Percentiles rank a stretch among this genome's conserved stretches.
These are phyloP conservation scores for Circaetus gallicus DNA, from an alignment of 2,113 vertebrate species.

Conservation along the genomic window DNA sequence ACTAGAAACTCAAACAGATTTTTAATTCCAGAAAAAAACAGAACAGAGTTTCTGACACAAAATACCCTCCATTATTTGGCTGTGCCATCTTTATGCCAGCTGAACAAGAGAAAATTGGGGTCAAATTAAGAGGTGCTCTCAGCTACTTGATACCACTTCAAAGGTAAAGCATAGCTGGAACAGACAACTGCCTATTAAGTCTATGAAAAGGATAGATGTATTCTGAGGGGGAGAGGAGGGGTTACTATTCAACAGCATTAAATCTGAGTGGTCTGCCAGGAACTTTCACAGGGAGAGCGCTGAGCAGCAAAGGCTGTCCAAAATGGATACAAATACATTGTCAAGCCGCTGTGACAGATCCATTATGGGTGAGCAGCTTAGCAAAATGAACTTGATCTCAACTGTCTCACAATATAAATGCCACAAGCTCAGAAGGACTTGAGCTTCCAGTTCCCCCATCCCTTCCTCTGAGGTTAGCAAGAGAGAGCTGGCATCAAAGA, in stretches of 20 bases:
- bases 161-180: background rate
- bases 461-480: background rate
- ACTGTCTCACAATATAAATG: constrained; percentile 20
- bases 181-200: background rate
- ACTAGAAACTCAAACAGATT: background rate
- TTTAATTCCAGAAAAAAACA: background rate
- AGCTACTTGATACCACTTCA: background rate
- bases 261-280: background rate
- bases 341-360: background rate
- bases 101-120: background rate
- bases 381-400: constrained; percentile 16
- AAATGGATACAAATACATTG: constrained; percentile 30
- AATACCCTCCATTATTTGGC: background rate
- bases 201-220: background rate
- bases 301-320: background rate
- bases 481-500: background rate
- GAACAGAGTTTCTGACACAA: background rate
- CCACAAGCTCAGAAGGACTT: background rate
- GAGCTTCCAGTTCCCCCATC: background rate
- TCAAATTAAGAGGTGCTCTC: background rate
- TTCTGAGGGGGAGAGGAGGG: background rate
- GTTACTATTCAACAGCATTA: background rate
- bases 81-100: background rate
- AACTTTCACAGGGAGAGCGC: background rate
- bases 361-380: constrained; percentile 37